phyloP scores from a whole-genome alignment of 2,888 invertebrate genomes.

The Pseudococcus longispinus region DNA sequence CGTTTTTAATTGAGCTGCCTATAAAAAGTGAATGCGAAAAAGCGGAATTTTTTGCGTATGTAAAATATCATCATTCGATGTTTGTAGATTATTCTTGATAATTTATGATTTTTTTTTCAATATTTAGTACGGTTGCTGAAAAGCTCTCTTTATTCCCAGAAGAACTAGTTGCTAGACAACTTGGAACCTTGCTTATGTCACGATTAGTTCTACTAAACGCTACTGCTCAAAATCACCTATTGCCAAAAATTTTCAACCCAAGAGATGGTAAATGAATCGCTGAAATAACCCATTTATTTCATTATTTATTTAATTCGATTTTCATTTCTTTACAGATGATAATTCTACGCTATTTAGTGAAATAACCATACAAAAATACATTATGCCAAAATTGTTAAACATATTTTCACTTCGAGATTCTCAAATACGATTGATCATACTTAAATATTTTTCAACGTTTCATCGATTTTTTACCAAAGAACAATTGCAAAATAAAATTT shows the following conservation, averaged over 20 bases:
- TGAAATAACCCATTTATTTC: not conserved
- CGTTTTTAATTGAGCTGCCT: slow-evolving; percentile 82
- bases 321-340: slow-evolving; percentile 60
- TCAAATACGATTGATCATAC: slow-evolving; percentile 78
- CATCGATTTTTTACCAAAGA: slow-evolving; percentile 77
- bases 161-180: slow-evolving; percentile 79
- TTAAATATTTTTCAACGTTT: slow-evolving; percentile 80
- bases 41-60: slow-evolving; percentile 76
- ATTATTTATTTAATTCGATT: not conserved
- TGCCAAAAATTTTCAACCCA: slow-evolving; percentile 76
- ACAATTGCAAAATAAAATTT: slow-evolving; percentile 76
- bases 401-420: slow-evolving; percentile 86
- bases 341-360: slow-evolving; percentile 73
- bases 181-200: slow-evolving; percentile 79
- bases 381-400: slow-evolving; percentile 79
- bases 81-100: not conserved
- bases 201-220: slow-evolving; percentile 84
- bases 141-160: slow-evolving; percentile 78
- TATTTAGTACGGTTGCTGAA: slow-evolving; percentile 69
- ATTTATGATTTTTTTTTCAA: slow-evolving; percentile 53
- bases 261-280: slow-evolving; percentile 68
- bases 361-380: slow-evolving; percentile 73
- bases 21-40: slow-evolving; percentile 80
- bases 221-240: slow-evolving; percentile 75
- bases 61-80: not conserved